Evolutionary conservation across 2,113 vertebrate genomes (phyloP).

Genomic region (Hypomesus transpacificus): DNA sequence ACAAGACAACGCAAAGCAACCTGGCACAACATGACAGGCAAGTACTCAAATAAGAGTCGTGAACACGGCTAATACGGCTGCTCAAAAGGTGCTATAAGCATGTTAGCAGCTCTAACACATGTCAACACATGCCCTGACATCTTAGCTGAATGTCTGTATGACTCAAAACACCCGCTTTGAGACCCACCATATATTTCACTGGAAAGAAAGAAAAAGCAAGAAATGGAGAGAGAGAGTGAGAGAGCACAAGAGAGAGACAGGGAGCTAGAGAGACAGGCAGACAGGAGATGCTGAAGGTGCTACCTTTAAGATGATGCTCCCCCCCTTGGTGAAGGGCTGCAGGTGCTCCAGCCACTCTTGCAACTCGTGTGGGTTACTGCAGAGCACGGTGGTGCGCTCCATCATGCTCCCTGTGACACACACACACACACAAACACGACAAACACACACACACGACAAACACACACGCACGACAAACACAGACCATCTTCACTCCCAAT

Average conservation of each 20-base stretch:
- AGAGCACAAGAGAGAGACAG: not conserved
- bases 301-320: slow-evolving; percentile 76
- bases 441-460: not conserved
- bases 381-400: slow-evolving; percentile 85
- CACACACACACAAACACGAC: too few species aligned
- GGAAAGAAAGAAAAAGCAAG: not conserved
- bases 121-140: not conserved
- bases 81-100: not conserved
- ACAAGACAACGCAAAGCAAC: too few species aligned
- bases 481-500: not conserved
- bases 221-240: not conserved
- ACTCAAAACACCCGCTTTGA: not conserved
- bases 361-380: slow-evolving; percentile 82
- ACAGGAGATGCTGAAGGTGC: too few species aligned
- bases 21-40: too few species aligned
- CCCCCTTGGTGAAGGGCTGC: slow-evolving; percentile 81
- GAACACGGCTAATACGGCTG: too few species aligned
- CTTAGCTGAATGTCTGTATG: not conserved
- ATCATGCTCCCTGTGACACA: slow-evolving; percentile 71
- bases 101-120: not conserved
- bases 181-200: not conserved
- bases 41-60: too few species aligned
- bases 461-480: not conserved
- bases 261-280: too few species aligned
- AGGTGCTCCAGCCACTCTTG: slow-evolving; percentile 95